Base-by-base conservation (phyloP, 2,888 invertebrate species). In the Agrypnus murinus region DNA sequence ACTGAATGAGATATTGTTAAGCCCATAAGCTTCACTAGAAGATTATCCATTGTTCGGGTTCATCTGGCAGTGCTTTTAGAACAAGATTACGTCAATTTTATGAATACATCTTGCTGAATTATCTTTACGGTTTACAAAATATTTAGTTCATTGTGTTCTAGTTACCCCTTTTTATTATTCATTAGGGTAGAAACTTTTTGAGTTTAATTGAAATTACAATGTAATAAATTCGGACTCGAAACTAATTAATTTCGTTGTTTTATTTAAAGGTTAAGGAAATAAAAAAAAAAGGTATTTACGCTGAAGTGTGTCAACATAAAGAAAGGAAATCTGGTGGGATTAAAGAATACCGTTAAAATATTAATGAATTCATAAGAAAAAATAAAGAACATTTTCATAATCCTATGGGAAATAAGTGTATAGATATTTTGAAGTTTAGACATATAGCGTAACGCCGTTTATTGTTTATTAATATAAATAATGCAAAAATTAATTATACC, bases 21-120 rank as follows among this genome's bases (percentile, higher is more conserved):
- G 55, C 55, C 55, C 55, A 55, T 55, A 55, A 55, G 55, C 55
- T 55, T 36, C 55, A 17, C 36, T 36, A 4, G 36, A 55, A 55
- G 55, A 55, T 55, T 55, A 55, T 55, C 55, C 55, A 55, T 55
- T 55, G 55, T 55, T 55, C 55, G 55, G 36, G 55, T 55, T 55
- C 55, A 55, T 55, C 55, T 55, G 55, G 32, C 36, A 55, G 36
- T 36, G 36, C 55, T 55, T 55, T 36, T 34, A 25, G 38, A 55
- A 36, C 36, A 15, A 34, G 55, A 55, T 55, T 55, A 55, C 55
- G 48, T 55, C 36, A 32, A 14, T 55, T 53, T 55, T 55, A 48
- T 48, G 55, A 55, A 17, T 12, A 40, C 2, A n/a, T 12, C 40
- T 12, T 12, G 12, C 10, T 10, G 40, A 40, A 12, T 40, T 12